phyloP scores from a whole-genome alignment of 2,888 invertebrate species.

The Acheta domesticus region DNA sequence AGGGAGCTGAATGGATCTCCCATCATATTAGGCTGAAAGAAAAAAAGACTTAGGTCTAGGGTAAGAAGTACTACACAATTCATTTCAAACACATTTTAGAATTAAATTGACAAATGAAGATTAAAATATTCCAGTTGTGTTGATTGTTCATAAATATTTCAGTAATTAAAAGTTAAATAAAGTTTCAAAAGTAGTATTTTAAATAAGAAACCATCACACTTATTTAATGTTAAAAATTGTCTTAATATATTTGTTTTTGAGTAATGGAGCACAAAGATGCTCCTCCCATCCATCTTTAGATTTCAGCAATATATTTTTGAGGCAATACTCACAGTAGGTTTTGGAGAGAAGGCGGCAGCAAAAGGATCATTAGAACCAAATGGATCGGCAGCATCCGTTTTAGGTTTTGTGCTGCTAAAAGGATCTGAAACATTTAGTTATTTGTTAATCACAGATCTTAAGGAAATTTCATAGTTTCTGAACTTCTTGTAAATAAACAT shows the following conservation, averaged over 20 bases:
- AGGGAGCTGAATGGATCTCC: slow-evolving; percentile 60
- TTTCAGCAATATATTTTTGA: not conserved
- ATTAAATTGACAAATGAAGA: too few relatives aligned
- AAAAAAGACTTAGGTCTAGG: slow-evolving; percentile 4
- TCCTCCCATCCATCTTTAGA: slow-evolving; percentile 18
- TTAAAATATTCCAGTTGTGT: too few relatives aligned
- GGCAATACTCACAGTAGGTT: slow-evolving; percentile 36
- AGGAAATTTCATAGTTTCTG: too few relatives aligned
- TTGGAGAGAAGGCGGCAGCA: slow-evolving; percentile 48
- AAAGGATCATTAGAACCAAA: slow-evolving; percentile 60
- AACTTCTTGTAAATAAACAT: too few relatives aligned
- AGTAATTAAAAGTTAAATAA: too few relatives aligned
- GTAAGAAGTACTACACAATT: too few relatives aligned
- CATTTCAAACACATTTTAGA: too few relatives aligned
- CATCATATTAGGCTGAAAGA: slow-evolving; percentile 54
- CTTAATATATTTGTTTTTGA: not conserved
- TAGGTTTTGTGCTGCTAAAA: slow-evolving; percentile 45
- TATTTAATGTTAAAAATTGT: too few relatives aligned
- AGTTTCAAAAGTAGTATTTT: too few relatives aligned
- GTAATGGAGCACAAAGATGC: slow-evolving; percentile 20
- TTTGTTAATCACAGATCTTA: too few relatives aligned
- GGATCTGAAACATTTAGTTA: slow-evolving; percentile 43
- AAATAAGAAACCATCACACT: too few relatives aligned
- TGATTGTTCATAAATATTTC: too few relatives aligned
- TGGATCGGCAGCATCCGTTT: slow-evolving; percentile 52